Base-by-base conservation (phyloP, 2,888 invertebrate species). In the Apotomis betuletana region DNA sequence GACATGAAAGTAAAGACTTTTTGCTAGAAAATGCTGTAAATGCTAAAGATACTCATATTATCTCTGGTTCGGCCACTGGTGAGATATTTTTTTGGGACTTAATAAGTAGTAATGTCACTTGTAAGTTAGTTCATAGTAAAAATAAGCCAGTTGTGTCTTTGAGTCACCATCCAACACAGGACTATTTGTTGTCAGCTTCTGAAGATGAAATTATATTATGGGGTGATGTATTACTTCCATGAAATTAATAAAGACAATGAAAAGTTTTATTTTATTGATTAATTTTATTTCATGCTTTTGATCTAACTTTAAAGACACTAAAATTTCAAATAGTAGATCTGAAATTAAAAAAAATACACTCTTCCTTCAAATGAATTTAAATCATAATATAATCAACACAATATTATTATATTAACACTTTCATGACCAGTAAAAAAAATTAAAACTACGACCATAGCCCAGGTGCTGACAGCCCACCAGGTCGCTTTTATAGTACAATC, bases 21-120 rank as follows among this genome's bases (percentile, higher is more conserved):
- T 96, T 96, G 80, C 94, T 99, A 58, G 99, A 99, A 88, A 97
- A 97, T 84, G 96, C 96, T 67, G 95, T 99, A 0, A 96, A 97
- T 86, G 94, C 95, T 69, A 96, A 95, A 76, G 99, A 99, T 85
- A 96, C 96, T 61, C 96, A 96, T 79, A 95, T 99, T 59, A 91
- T 99, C 57, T 97, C 97, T 27, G 99, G 99, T 0, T 98, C 99
- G 0, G 96, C 96, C 12, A 96, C 97, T 74, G 99, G 99, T 0
- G 94, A 95, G 77, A 91, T 98, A 5, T 97, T 96, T 92, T 95
- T 96, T 79, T 99, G 98, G 97, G 98, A 99, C 90, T 94, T 99
- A 58, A 95, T 99, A 4, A 96, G 96, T 75, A 95, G 96, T 67
- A 80, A 69, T 3, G 83, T 93, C 71, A 81, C 83, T 0, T 84